A percentile compares a stretch with the other conserved stretches of the same genome.
phyloP scores from a whole-genome alignment of 2,797 vertebrate species.

The Pangasius sanitwongsei region DNA sequence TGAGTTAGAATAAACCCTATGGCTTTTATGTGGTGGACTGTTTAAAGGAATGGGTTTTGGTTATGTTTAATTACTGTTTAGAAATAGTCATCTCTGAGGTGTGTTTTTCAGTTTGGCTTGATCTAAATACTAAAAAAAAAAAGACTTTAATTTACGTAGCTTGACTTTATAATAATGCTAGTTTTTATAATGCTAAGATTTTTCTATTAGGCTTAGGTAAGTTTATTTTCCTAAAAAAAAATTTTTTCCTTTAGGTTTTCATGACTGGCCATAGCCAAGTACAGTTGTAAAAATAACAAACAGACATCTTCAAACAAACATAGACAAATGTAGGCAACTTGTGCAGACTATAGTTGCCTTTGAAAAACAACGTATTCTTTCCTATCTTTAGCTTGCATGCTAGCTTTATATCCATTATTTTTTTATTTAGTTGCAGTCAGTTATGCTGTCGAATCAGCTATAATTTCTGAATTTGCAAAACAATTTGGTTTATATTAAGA shows the following conservation, averaged over 20 bases:
- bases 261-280: background rate
- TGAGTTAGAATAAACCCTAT: no score
- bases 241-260: background rate
- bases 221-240: no score
- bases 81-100: no score
- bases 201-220: no score
- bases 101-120: no score
- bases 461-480: constrained; percentile 7
- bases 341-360: background rate
- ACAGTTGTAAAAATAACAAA: background rate
- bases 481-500: constrained; percentile 36
- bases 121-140: no score
- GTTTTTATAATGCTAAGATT: no score
- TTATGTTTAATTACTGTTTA: no score
- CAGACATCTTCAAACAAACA: background rate
- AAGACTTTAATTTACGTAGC: no score
- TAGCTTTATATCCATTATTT: background rate
- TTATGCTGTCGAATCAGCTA: background rate
- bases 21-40: no score
- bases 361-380: background rate
- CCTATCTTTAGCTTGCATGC: background rate
- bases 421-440: background rate
- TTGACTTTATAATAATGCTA: no score
- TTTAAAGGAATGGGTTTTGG: no score
- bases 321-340: background rate